Evolutionary conservation across 2,113 vertebrate species (phyloP).

Genomic region (Oreocharis arfaki): DNA sequence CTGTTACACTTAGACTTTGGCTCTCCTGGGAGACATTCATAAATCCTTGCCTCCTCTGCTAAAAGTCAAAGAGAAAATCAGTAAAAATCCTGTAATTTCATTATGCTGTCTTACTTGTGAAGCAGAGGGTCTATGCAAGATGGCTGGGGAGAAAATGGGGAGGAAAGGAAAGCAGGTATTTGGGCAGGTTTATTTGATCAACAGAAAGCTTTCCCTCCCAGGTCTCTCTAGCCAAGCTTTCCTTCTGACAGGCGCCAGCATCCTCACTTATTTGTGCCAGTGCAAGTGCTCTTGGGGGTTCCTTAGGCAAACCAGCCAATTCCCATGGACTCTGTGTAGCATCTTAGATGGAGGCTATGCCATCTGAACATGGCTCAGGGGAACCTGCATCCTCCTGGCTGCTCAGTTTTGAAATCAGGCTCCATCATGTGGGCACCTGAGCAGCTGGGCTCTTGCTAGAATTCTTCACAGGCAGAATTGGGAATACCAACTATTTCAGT

Average conservation of each 20-base stretch:
- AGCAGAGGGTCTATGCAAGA: neutral
- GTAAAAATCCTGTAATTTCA: neutral
- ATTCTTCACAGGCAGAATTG: neutral
- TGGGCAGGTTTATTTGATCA: neutral
- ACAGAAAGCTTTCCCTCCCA: neutral
- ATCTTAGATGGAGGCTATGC: neutral
- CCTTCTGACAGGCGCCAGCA: neutral
- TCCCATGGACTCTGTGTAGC: neutral
- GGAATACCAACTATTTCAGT: neutral
- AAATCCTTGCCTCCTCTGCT: neutral
- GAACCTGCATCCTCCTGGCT: neutral
- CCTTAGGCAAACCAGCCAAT: neutral
- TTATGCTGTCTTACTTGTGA: neutral
- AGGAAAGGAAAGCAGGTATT: neutral
- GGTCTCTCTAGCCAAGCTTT: neutral
- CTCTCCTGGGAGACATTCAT: neutral
- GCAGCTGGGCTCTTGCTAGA: neutral
- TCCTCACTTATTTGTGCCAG: neutral
- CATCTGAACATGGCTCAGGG: neutral
- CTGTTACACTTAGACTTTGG: neutral
- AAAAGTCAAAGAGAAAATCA: neutral
- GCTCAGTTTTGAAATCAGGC: neutral
- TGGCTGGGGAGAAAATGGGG: neutral
- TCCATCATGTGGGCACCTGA: neutral
- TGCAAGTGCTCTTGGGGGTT: neutral